phyloP scores from a whole-genome alignment of 2,888 invertebrate genomes.

The Rapana venosa region DNA sequence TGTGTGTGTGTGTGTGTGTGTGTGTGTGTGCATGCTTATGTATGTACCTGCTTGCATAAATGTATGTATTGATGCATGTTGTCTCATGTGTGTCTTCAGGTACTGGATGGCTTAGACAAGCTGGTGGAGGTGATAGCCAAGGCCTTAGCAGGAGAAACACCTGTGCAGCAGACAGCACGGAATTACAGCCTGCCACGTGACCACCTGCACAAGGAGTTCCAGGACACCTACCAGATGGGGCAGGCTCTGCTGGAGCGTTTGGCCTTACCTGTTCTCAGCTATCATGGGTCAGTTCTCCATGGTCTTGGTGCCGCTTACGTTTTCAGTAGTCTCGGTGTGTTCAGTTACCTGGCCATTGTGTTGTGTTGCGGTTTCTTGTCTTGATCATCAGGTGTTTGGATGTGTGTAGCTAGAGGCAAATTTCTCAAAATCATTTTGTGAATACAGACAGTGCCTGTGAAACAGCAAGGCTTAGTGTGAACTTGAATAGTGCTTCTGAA shows the following conservation, averaged over 20 bases:
- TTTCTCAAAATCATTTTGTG: no score
- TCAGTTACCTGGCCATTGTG: no score
- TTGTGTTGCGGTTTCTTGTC: no score
- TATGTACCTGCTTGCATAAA: neutral
- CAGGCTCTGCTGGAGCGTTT: constrained; percentile 71
- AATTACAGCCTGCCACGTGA: constrained; percentile 61
- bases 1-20: constrained; percentile 18
- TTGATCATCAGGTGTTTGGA: no score
- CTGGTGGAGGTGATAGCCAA: constrained; percentile 69
- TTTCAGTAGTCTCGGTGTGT: no score
- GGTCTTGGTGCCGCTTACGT: no score
- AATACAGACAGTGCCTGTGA: no score
- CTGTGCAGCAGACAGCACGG: constrained; percentile 63
- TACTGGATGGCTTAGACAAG: constrained; percentile 69
- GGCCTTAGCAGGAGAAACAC: constrained; percentile 68
- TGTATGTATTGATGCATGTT: neutral
- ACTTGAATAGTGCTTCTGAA: no score
- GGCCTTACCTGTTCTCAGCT: constrained; percentile 67
- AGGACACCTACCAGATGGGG: constrained; percentile 69
- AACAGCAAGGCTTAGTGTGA: no score
- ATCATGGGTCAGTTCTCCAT: constrained; percentile 62
- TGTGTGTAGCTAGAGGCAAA: no score
- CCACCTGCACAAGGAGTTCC: constrained; percentile 63
- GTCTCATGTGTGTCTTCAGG: constrained; percentile 54
- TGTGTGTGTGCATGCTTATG: neutral